Percentiles rank a stretch among this genome's conserved stretches.
These are phyloP conservation scores for Corythornis madagascariensis DNA, from an alignment of 2,113 vertebrate genomes.

Conservation along the genomic window DNA sequence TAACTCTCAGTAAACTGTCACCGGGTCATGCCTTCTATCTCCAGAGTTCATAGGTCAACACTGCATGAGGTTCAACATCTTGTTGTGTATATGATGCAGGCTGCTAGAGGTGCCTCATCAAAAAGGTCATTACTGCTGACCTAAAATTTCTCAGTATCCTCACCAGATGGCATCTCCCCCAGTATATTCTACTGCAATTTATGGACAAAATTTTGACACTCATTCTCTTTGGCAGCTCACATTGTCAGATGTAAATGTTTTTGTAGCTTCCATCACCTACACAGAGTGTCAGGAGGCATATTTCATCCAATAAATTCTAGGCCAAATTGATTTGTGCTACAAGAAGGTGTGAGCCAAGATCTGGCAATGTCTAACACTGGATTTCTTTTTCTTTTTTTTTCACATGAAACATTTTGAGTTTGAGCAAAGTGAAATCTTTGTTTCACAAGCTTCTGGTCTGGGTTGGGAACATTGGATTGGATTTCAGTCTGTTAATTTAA, in stretches of 20 bases:
- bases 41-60: background rate
- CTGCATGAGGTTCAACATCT: background rate
- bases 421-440: background rate
- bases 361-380: background rate
- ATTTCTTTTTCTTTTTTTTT: background rate
- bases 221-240: background rate
- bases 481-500: background rate
- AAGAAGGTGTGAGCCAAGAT: background rate
- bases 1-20: background rate
- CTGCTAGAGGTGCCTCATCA: background rate
- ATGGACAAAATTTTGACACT: background rate
- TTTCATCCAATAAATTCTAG: background rate
- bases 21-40: background rate
- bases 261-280: background rate
- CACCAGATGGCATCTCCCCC: background rate
- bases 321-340: background rate
- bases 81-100: background rate
- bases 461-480: background rate
- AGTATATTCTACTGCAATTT: background rate
- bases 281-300: background rate
- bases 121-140: background rate
- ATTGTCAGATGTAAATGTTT: background rate
- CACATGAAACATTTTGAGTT: background rate
- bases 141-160: background rate
- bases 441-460: background rate